Base-by-base conservation (phyloP, 2,888 invertebrate genomes). In the Aleiodes leptofemur region DNA sequence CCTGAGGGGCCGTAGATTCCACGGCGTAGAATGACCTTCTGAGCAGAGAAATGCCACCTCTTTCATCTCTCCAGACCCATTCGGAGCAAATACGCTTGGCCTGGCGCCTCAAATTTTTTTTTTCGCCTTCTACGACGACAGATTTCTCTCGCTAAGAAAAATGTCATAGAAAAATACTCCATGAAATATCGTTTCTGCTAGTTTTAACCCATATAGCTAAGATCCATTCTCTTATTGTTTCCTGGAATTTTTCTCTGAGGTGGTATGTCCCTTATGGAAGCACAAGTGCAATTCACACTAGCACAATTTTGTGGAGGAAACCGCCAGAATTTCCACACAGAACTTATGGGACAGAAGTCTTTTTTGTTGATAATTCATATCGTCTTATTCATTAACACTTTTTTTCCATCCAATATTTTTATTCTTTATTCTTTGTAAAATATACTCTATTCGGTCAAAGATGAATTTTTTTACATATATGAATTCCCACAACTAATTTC, bases 1-100 rank as follows among this genome's bases (percentile, higher is more conserved):
- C 74, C 72, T 72, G 72, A 72, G 59, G 71, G 16, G 55, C 16
- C 55, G 13, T 16, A 5, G 38, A 23, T 23, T 23, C 23, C 2
- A 23, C 23, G 23, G 23, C 23, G 23, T 23, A 23, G 23, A 38
- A 7, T 73, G 76, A 61, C 71, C 69, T 76, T 69, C 34, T 56
- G n/a, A 55, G n/a, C 14, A 31, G 38, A 38, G 38, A 55, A 56
- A 56, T 55, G 55, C 55, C 55, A 55, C 55, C 55, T 55, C 55
- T 55, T 55, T 6, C 55, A 16, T 23, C 38, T 38, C 38, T 38
- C 16, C 16, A 55, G 55, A 55, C 55, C 55, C 8, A 23, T 55
- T 23, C 14, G 55, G 14, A 55, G 55, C 55, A 55, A 16, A n/a
- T 55, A 8, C 14, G 55, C 4, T 55, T 55, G 16, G 16, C 8